Evolutionary conservation across 2,888 invertebrate genomes (phyloP), one percentile per base, ranked within the genome.

Genomic region (Hypolimnas misippus): DNA sequence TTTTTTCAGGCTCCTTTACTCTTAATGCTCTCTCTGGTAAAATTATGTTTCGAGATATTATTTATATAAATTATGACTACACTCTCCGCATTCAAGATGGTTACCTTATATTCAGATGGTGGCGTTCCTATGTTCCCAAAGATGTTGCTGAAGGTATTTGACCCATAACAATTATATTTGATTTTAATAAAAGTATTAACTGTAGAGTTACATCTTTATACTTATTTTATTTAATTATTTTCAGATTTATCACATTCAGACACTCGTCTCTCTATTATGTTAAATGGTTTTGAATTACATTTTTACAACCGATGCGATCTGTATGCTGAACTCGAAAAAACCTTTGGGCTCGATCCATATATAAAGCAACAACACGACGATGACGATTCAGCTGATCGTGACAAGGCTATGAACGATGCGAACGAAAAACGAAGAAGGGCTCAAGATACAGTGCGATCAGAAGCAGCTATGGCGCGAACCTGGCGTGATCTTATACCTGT

Each of bases 401-500:
- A 93, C 44, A 93, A 93, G 74, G 93, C 93, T 31, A 93, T 94
- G 93, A 94, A 94, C 74, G 86, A 93, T 68, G 94, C 94, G 57
- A 94, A 94, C 72, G 93, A 93, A 66, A 92, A 93, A 63, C 87
- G 93, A 54, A 87, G 93, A 70, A 80, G 91, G 14, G 90, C 91
- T 0, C 90, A 90, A 57, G 87, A 89, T 61, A 87, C 92, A 0
- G 92, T 91, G 67, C 92, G 96, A 70, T 95, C 96, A 1, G 96
- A 97, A 77, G 97, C 97, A 7, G 96, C 96, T 66, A 95, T 97
- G 90, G 96, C 96, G 3, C 94, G 97, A 71, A 97, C 97, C 2
- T 99, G 98, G 99, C 93, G 98, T 68, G 98, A 98, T 90, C 94
- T 99, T 70, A 97, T 99, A 78, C 99, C 99, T 35, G 98, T 98